Base-by-base conservation (phyloP, 2,888 invertebrate species). In the Eledone cirrhosa region DNA sequence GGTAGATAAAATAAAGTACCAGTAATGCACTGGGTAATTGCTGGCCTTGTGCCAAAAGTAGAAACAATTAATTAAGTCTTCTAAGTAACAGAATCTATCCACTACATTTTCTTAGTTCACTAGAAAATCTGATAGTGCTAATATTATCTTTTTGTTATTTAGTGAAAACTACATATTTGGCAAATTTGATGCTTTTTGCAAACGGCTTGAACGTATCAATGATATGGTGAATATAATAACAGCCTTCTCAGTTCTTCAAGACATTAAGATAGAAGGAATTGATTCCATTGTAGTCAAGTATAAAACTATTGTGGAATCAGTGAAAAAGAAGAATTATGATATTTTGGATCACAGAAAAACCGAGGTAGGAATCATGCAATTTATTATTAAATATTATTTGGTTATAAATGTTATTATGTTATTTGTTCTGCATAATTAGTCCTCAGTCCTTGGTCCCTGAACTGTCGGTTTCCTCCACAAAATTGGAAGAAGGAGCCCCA, bases 91-190 rank as follows among this genome's bases (percentile, higher is more conserved):
- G n/a, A n/a, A n/a, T n/a, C n/a, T n/a, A n/a, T n/a, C n/a, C n/a
- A n/a, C n/a, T n/a, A n/a, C n/a, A n/a, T n/a, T n/a, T 63, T 63
- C 27, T 63, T 1, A 16, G 24, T 63, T 63, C 27, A 11, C 1
- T 63, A 63, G n/a, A 19, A 2, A 63, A 63, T 24, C 63, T 41
- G 11, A 41, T 41, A 8, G 8, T 13, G 63, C 14, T 27, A 63
- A 63, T 41, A 16, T 76, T 53, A 29, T 67, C 53, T 82, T 41
- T 41, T 41, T 41, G 41, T 41, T 41, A 41, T 84, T 33, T 82
- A 97, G 97, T 2, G 97, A 98, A 91, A 97, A 97, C 89, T 97
- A 97, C 88, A 97, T 98, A 0, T 98, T 98, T 90, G 98, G 98
- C 59, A 97, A 97, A 92, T 98, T 98, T 88, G 97, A 98, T 88